phyloP scores from a whole-genome alignment of 2,888 invertebrate species.

The Campaea margaritaria region DNA sequence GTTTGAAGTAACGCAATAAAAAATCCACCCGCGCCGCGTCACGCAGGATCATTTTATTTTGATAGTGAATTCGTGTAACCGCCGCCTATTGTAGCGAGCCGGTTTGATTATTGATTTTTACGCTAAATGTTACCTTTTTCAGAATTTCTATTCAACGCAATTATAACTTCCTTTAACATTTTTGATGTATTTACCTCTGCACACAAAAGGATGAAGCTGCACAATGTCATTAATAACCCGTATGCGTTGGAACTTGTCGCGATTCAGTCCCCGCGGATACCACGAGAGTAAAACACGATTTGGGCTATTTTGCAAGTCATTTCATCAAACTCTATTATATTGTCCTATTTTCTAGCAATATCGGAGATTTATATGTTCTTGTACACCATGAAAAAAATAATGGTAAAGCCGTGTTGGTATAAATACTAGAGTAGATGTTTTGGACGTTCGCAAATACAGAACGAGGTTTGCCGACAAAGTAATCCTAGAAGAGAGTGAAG shows the following conservation, averaged over 20 bases:
- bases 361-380: neutral
- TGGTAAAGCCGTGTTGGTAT: neutral
- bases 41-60: conserved; percentile 77
- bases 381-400: neutral
- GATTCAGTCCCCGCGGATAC: conserved; percentile 55
- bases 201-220: conserved; percentile 68
- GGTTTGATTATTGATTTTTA: conserved; percentile 85
- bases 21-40: conserved; percentile 80
- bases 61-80: conserved; percentile 80
- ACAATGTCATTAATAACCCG: conserved; percentile 82
- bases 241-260: conserved; percentile 73
- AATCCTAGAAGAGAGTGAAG: conserved; percentile 50
- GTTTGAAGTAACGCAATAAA: conserved; percentile 67
- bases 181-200: conserved; percentile 68
- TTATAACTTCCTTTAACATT: conserved; percentile 77
- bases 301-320: conserved; percentile 52
- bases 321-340: conserved; percentile 28
- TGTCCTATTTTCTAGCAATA: conserved; percentile 1
- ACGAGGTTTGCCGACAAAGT: conserved; percentile 41
- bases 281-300: conserved; percentile 35
- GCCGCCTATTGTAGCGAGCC: conserved; percentile 71
- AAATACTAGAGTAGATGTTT: conserved; percentile 19
- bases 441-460: conserved; percentile 12
- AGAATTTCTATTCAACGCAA: conserved; percentile 75
- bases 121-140: conserved; percentile 81